Conservation (phyloP, 1,140 invertebrate genomes). For the Lamellibrachia luymesi region DNA sequence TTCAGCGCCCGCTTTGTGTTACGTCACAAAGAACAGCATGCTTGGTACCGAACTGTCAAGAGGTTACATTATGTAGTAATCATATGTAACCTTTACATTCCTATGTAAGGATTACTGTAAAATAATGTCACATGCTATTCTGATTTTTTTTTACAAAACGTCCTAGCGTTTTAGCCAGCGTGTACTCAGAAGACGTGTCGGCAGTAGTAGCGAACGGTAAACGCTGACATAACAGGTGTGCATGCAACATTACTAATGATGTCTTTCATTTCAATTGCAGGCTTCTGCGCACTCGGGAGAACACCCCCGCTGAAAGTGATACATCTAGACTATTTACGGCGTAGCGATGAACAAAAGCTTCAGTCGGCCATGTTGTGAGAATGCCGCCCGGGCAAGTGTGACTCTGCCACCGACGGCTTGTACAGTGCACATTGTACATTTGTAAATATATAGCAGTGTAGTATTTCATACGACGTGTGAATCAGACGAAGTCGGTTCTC, state of each 20-base stretch:
- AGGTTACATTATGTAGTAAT: background rate
- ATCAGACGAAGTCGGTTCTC: background rate
- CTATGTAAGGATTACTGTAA: background rate
- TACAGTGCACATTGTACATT: background rate
- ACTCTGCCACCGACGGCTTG: background rate
- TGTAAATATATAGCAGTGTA: background rate
- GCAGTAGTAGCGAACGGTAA: background rate
- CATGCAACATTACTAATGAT: background rate
- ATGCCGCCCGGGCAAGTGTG: background rate
- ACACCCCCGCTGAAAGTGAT: background rate
- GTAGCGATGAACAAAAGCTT: background rate
- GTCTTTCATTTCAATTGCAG: background rate
- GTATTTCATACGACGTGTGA: background rate
- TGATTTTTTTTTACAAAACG: background rate
- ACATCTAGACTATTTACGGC: background rate
- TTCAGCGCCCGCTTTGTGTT: background rate
- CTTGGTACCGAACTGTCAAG: background rate
- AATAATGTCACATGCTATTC: background rate
- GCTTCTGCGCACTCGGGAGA: background rate
- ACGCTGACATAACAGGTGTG: background rate
- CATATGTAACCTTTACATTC: background rate
- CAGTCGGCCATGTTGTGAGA: background rate
- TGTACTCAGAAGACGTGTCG: background rate
- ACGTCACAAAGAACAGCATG: background rate
- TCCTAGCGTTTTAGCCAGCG: too few species aligned